These are phyloP conservation scores for Sclerurus mexicanus DNA, from an alignment of 2,113 vertebrate genomes.

Conservation along the genomic window DNA sequence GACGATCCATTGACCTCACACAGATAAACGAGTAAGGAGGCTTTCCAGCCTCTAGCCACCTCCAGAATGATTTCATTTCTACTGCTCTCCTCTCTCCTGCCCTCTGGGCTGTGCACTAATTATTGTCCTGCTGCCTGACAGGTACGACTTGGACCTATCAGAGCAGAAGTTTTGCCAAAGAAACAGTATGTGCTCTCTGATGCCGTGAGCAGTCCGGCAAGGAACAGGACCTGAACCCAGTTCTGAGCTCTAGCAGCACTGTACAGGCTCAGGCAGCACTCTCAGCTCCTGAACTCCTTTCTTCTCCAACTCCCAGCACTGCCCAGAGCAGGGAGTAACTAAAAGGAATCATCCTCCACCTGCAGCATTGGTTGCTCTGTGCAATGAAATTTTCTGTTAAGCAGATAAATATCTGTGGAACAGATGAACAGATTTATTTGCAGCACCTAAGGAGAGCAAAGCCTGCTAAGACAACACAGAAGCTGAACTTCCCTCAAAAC, in stretches of 20 bases:
- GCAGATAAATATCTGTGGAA: background rate
- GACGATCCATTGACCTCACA: background rate
- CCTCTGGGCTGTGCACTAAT: background rate
- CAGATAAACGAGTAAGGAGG: background rate
- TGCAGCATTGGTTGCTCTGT: background rate
- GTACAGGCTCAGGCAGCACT: background rate
- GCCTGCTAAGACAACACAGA: background rate
- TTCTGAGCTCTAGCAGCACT: background rate
- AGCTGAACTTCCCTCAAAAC: background rate
- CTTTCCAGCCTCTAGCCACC: background rate
- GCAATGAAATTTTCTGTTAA: background rate
- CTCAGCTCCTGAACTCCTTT: background rate
- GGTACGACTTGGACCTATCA: background rate
- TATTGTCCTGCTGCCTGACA: background rate
- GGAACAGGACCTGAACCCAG: background rate
- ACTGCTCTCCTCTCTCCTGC: background rate
- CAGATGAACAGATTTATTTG: background rate
- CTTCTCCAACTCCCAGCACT: background rate
- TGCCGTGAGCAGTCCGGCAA: background rate
- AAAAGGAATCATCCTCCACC: background rate
- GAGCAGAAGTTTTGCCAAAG: background rate
- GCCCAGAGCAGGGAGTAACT: background rate
- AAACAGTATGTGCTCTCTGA: background rate
- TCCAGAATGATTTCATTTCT: background rate
- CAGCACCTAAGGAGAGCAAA: background rate